These are phyloP conservation scores for Lacerta viridis DNA, from an alignment of 2,797 vertebrate species.

Conservation along the genomic window DNA sequence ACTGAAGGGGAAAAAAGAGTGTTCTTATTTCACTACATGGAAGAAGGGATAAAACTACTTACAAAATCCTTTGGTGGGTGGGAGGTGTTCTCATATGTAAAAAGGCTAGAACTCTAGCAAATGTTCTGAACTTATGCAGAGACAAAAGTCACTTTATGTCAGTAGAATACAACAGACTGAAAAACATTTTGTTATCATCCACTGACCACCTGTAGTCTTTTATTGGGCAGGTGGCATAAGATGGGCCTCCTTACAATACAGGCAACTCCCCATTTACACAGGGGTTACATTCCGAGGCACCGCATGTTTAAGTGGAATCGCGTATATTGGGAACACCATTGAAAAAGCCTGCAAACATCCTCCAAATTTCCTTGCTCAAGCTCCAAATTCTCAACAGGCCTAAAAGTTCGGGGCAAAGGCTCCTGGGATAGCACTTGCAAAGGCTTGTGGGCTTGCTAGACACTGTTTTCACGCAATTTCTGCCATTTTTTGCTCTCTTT, in stretches of 20 bases:
- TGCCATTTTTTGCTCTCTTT: too few relatives aligned
- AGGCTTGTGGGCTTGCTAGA: too few relatives aligned
- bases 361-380: too few relatives aligned
- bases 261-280: too few relatives aligned
- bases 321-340: too few relatives aligned
- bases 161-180: conserved; percentile 35
- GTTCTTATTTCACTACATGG: conserved; percentile 15
- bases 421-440: too few relatives aligned
- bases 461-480: too few relatives aligned
- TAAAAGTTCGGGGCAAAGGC: too few relatives aligned
- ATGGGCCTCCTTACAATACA: background rate
- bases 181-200: conserved; percentile 4
- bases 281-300: too few relatives aligned
- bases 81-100: background rate
- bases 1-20: conserved; percentile 79
- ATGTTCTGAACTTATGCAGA: conserved; percentile 6
- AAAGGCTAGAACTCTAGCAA: background rate
- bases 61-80: conserved; percentile 10
- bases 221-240: background rate
- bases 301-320: too few relatives aligned
- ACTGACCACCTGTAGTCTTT: conserved; percentile 4
- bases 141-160: background rate
- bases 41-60: conserved; percentile 20
- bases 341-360: too few relatives aligned
- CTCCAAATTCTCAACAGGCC: too few relatives aligned